A percentile compares a stretch with the other conserved stretches of the same genome.
These are phyloP conservation scores for Neomorphus geoffroyi DNA, from an alignment of 2,797 vertebrate genomes.

Conservation along the genomic window DNA sequence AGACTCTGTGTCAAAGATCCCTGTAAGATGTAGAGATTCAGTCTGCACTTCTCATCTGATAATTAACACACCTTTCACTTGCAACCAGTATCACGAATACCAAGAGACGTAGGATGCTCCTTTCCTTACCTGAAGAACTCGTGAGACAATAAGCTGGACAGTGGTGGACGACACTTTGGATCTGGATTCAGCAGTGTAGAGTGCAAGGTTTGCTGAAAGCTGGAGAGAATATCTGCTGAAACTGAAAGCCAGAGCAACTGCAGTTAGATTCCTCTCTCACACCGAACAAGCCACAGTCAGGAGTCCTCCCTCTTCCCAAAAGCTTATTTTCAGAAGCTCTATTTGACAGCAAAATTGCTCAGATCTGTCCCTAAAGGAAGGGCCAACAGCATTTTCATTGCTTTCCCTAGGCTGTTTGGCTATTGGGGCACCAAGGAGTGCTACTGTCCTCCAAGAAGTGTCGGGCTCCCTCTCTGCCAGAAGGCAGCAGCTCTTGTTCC, in stretches of 20 bases:
- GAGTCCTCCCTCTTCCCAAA: neutral
- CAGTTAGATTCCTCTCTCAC: conserved; percentile 57
- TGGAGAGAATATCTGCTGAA: conserved; percentile 77
- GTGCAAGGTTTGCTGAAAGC: conserved; percentile 86
- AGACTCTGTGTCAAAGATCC: neutral
- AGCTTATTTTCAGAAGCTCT: conserved; percentile 20
- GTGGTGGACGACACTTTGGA: conserved; percentile 81
- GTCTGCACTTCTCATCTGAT: neutral
- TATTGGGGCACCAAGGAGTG: neutral
- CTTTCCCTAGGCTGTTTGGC: neutral
- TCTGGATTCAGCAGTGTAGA: conserved; percentile 83
- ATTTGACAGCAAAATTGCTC: neutral
- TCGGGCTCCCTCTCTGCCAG: neutral
- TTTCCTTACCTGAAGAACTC: conserved; percentile 90
- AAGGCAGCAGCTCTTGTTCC: neutral
- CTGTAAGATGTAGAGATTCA: neutral
- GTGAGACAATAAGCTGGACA: conserved; percentile 87
- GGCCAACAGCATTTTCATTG: neutral
- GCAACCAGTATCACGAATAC: neutral
- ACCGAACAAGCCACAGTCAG: neutral
- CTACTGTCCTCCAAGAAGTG: neutral
- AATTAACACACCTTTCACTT: neutral
- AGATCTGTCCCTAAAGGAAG: neutral
- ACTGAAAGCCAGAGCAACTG: conserved; percentile 73
- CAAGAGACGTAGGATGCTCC: neutral